A percentile compares a stretch with the other conserved stretches of the same genome.
Evolutionary conservation across 2,888 invertebrate species (phyloP).

Genomic region (Dolichopus griseipennis): DNA sequence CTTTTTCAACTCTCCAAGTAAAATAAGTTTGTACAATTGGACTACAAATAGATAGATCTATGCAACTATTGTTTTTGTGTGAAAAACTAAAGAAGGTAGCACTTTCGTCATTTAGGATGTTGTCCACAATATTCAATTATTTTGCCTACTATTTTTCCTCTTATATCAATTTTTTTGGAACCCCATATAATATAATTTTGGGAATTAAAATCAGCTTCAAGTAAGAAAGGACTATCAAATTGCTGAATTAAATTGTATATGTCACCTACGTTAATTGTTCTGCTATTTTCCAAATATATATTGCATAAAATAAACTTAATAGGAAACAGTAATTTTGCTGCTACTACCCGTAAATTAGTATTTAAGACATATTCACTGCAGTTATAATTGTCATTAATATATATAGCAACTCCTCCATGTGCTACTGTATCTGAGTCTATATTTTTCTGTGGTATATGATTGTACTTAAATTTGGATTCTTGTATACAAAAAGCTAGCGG

Average conservation of each 20-base stretch:
- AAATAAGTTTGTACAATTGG: too few species aligned
- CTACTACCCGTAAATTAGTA: neutral
- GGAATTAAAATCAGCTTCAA: slow-evolving; percentile 16
- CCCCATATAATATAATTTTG: slow-evolving; percentile 14
- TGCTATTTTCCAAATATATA: neutral
- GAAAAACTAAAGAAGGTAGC: too few species aligned
- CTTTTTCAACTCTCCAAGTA: too few species aligned
- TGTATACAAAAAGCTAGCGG: neutral
- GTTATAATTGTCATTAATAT: neutral
- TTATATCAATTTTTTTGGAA: slow-evolving; percentile 13
- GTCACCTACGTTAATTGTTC: neutral
- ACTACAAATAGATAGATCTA: too few species aligned
- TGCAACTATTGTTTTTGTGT: too few species aligned
- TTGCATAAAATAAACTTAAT: neutral
- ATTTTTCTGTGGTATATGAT: neutral
- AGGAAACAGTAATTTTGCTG: neutral
- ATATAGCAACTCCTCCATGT: slow-evolving; percentile 7
- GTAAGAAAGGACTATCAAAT: slow-evolving; percentile 14
- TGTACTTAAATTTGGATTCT: neutral
- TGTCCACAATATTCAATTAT: too few species aligned
- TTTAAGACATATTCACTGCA: neutral
- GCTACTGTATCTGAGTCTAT: neutral
- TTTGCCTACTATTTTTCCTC: slow-evolving; percentile 10
- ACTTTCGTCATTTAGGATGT: too few species aligned
- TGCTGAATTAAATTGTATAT: slow-evolving; percentile 2